Evolutionary conservation across 2,888 invertebrate species (phyloP).

Genomic region (Nomada hirtipes): DNA sequence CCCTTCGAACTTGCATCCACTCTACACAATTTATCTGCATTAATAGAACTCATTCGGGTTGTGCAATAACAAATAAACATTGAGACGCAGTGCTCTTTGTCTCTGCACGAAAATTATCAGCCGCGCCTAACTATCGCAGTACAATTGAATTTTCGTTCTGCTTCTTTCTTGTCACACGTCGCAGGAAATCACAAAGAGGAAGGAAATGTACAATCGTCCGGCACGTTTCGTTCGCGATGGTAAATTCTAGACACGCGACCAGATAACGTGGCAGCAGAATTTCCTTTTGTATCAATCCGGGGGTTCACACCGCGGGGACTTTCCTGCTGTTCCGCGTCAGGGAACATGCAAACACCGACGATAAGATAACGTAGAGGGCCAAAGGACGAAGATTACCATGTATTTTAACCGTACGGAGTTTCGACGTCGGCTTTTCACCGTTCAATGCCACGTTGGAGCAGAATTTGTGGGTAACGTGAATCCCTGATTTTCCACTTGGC

Average conservation of each 20-base stretch:
- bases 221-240: not conserved
- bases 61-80: no score
- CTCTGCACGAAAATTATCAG: no score
- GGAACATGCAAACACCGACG: conserved; percentile 3
- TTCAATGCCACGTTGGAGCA: not conserved
- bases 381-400: conserved; percentile 37
- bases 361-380: conserved; percentile 53
- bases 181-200: no score
- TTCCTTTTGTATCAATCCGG: conserved; percentile 30
- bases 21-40: no score
- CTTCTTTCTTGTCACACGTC: no score
- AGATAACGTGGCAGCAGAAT: conserved; percentile 35
- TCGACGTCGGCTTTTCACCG: not conserved
- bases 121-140: no score
- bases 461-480: conserved; percentile 10
- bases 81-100: no score
- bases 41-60: no score
- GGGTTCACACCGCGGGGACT: conserved; percentile 2
- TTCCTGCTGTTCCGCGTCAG: not conserved
- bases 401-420: conserved; percentile 7
- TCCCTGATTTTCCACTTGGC: no score
- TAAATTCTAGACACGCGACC: conserved; percentile 12
- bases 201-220: not conserved
- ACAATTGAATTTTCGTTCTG: no score
- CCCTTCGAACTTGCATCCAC: no score